Evolutionary conservation across 2,113 vertebrate species (phyloP).

Genomic region (Engraulis encrasicolus): DNA sequence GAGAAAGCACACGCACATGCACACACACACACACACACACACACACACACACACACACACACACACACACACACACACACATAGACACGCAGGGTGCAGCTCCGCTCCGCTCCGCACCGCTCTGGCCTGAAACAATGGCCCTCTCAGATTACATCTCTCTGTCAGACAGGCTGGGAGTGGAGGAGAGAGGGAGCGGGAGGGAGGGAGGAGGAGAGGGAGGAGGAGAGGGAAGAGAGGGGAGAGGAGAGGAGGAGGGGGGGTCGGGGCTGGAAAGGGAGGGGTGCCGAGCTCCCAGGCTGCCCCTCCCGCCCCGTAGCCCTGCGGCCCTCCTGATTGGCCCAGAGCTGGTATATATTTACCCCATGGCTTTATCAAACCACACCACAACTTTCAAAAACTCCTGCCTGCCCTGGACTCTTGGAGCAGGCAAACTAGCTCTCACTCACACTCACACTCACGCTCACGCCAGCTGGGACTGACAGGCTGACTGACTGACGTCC

Average conservation of each 20-base stretch:
- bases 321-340: slow-evolving; percentile 69
- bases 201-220: slow-evolving; percentile 43
- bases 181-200: slow-evolving; percentile 58
- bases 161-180: slow-evolving; percentile 38
- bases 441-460: slow-evolving; percentile 47
- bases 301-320: slow-evolving; percentile 47
- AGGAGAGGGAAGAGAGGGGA: neutral
- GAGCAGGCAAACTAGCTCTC: slow-evolving; percentile 53
- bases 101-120: too few relatives aligned
- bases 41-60: too few relatives aligned
- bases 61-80: too few relatives aligned
- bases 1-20: too few relatives aligned
- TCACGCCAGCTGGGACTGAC: slow-evolving; percentile 56
- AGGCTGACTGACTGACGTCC: slow-evolving; percentile 37
- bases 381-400: slow-evolving; percentile 81
- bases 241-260: slow-evolving; percentile 9
- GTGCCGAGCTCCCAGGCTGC: slow-evolving; percentile 61
- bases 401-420: too few relatives aligned
- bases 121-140: slow-evolving; percentile 61
- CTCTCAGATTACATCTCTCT: slow-evolving; percentile 60
- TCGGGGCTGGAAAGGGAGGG: slow-evolving; percentile 53
- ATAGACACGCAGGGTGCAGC: slow-evolving; percentile 27
- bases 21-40: too few relatives aligned
- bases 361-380: slow-evolving; percentile 71
- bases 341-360: slow-evolving; percentile 73